Base-by-base conservation (phyloP, 2,888 invertebrate genomes). In the Drosophila meridiana region DNA sequence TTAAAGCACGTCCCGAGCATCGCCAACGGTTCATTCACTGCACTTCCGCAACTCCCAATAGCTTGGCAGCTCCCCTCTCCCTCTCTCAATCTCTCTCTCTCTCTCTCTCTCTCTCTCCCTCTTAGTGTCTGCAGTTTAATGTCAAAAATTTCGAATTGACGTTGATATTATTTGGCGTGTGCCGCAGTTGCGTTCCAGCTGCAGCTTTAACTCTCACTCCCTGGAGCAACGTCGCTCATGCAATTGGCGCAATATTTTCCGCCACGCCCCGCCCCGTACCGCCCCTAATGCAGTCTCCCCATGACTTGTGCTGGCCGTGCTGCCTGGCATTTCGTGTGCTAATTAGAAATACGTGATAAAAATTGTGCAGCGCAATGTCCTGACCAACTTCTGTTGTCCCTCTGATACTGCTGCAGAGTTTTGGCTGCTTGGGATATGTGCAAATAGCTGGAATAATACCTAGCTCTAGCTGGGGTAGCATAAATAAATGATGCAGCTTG, bases 271-370 rank as follows among this genome's bases (percentile, higher is more conserved):
- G 20, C 20, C 20, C 20, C 20, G 20, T 20, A 20, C 47, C 8
- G 28, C 43, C 42, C 38, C 56, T 47, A 63, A 69, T 69, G 69
- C 57, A 53, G 47, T 57, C 50, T 47, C 55, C 62, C 40, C 50
- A 69, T 73, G 68, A 76, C 78, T 69, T 64, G 59, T 65, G 66
- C 64, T 34, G 73, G 20, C 36, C n/a, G 50, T 6, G 73, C 71
- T 67, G 69, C 20, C 67, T 78, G 70, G 60, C 78, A 83, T 83
- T 83, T 65, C 82, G 78, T 78, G 87, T 87, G 88, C 85, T 85
- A 85, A 85, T 85, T 85, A 85, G 83, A 88, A 88, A 80, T 85
- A 85, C 85, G 85, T 85, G 85, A 75, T 78, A 78, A 74, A 88
- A 88, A 82, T 52, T 83, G 64, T 74, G 73, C 66, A 69, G 73